A percentile compares a stretch with the other conserved stretches of the same genome.
Conservation (phyloP, 2,113 vertebrate genomes). For the Paraplagusia blochii region DNA sequence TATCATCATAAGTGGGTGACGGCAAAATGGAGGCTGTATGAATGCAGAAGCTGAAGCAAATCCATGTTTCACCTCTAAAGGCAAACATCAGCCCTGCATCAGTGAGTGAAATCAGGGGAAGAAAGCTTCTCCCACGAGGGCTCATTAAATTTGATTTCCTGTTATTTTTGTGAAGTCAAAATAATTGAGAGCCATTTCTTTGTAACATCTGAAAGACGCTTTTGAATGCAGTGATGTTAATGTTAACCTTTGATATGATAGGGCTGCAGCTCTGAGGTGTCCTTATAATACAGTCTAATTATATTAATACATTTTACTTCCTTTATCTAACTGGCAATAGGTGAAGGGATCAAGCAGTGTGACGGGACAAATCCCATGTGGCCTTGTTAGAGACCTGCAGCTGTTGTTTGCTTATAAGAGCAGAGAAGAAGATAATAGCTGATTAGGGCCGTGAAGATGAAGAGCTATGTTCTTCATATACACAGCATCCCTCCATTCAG, state of each 20-base stretch:
- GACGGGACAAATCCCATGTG: slow-evolving; percentile 48
- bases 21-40: slow-evolving; percentile 8
- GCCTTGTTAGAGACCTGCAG: slow-evolving; percentile 56
- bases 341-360: slow-evolving; percentile 36
- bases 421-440: slow-evolving; percentile 12
- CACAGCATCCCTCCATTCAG: background rate
- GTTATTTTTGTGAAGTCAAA: slow-evolving; percentile 35
- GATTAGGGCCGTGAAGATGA: slow-evolving; percentile 12
- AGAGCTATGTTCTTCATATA: slow-evolving; percentile 3
- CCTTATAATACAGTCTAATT: slow-evolving; percentile 6
- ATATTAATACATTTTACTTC: slow-evolving; percentile 13
- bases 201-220: slow-evolving; percentile 23
- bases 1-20: slow-evolving; percentile 2
- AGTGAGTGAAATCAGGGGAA: slow-evolving; percentile 26
- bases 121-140: slow-evolving; percentile 37
- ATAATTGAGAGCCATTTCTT: slow-evolving; percentile 18
- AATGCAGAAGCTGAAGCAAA: slow-evolving; percentile 19
- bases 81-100: slow-evolving; percentile 21
- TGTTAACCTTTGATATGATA: background rate
- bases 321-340: slow-evolving; percentile 30
- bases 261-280: background rate
- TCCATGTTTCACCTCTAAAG: slow-evolving; percentile 34
- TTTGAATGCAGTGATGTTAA: slow-evolving; percentile 5
- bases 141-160: slow-evolving; percentile 60
- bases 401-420: slow-evolving; percentile 51